Base-by-base conservation (phyloP, 2,113 vertebrate genomes). In the Physeter macrocephalus region DNA sequence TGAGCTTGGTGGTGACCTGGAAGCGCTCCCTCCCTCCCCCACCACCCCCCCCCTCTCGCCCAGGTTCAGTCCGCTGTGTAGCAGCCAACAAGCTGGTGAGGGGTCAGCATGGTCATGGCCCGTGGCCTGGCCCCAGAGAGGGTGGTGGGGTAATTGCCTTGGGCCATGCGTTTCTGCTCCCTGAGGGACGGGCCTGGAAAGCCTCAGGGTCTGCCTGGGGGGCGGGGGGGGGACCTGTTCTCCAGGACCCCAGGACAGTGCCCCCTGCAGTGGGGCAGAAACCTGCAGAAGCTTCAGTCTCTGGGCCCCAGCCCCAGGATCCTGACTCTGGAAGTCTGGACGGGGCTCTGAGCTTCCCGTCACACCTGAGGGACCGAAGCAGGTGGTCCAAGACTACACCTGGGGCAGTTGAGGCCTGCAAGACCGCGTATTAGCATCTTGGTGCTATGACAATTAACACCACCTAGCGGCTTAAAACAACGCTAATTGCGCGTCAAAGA, bases 351-450 rank as follows among this genome's bases (percentile, higher is more conserved):
- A 25, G 3, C 5, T 39, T 62, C 88, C 25, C 61, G 20, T 49
- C 41, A 34, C 25, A 0, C 43, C 23, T 9, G 4, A 10, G 36
- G 39, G 41, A 41, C 17, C 17, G 59, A 13, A 36, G 62, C 43
- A 23, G 5, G 8, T 0, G 13, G 84, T 17, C 31, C 15, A 14
- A 59, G 46, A n/a, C 25, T 25, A 3, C 34, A 1, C 8, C 6
- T 6, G 15, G 23, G 62, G 66, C 43, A 8, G 4, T 34, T 1
- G 0, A 39, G n/a, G 8, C 21, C 3, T 7, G 17, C 1, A 5
- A 15, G 23, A 15, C 7, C 0, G 8, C 6, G 0, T 1, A 20
- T 49, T 6, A 5, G 21, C 11, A 2, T 8, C 86, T 2, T 18
- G 3, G 43, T 6, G 6, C 54, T 52, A 13, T 4, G 62, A 78